These are phyloP conservation scores for Astropecten irregularis DNA, from an alignment of 53 echinoderm and acorn worm species.

Conservation along the genomic window DNA sequence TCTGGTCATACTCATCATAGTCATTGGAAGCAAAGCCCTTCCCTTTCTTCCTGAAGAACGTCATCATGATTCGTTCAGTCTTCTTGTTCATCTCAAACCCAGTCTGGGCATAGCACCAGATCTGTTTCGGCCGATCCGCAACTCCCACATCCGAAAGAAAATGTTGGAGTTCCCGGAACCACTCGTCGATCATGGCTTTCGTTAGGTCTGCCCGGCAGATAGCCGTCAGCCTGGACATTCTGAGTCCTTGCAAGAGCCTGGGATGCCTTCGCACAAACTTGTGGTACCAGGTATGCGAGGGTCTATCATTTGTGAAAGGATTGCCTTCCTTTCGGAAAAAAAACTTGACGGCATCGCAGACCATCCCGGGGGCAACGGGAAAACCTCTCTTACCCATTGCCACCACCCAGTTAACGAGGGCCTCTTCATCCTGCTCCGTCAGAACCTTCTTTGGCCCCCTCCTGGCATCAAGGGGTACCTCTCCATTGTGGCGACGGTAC, in stretches of 20 bases:
- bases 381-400: constrained; percentile 62
- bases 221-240: constrained; percentile 53
- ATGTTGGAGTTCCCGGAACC: constrained; percentile 46
- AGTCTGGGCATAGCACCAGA: constrained; percentile 45
- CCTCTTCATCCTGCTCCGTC: constrained; percentile 56
- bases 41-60: not conserved
- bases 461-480: constrained; percentile 39
- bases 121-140: constrained; percentile 45
- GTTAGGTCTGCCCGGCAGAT: constrained; percentile 44
- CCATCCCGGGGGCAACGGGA: constrained; percentile 65
- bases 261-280: constrained; percentile 62
- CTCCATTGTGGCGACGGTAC: constrained; percentile 63
- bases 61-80: constrained; percentile 29
- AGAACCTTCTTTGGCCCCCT: constrained; percentile 56
- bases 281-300: constrained; percentile 68
- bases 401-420: constrained; percentile 61
- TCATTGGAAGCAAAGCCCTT: not conserved
- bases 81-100: constrained; percentile 51
- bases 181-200: constrained; percentile 43
- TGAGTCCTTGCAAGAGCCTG: constrained; percentile 48
- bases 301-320: constrained; percentile 65
- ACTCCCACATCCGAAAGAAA: constrained; percentile 26
- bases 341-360: constrained; percentile 60
- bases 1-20: not conserved
- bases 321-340: constrained; percentile 67